Evolutionary conservation across 2,113 vertebrate genomes (phyloP).

Genomic region (Anser cygnoides): DNA sequence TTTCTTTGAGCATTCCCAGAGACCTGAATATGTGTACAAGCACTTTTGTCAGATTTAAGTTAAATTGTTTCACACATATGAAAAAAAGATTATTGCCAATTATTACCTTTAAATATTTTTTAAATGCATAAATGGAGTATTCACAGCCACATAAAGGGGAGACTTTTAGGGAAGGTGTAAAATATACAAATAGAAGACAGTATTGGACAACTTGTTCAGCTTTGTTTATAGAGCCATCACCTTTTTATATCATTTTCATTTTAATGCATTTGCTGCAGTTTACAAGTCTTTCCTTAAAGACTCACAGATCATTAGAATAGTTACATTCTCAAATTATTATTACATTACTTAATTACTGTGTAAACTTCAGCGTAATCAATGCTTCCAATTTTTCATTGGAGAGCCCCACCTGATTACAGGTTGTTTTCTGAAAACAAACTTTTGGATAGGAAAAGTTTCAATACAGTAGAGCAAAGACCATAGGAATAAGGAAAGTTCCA

Average conservation of each 20-base stretch:
- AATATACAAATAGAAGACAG: not conserved
- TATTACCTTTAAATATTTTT: not conserved
- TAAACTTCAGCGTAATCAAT: not conserved
- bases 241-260: not conserved
- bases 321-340: not conserved
- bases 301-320: rapidly evolving
- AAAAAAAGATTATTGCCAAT: not conserved
- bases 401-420: not conserved
- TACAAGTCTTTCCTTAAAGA: not conserved
- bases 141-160: not conserved
- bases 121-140: not conserved
- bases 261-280: not conserved
- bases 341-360: rapidly evolving
- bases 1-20: not conserved
- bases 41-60: not conserved
- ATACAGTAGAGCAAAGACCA: not conserved
- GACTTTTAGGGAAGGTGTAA: not conserved
- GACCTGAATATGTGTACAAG: not conserved
- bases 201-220: not conserved
- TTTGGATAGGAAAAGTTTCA: not conserved
- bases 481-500: not conserved
- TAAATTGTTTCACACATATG: not conserved
- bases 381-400: not conserved
- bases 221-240: not conserved
- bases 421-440: not conserved